Evolutionary conservation across 2,888 invertebrate genomes (phyloP), one percentile per base, ranked within the genome.

Genomic region (Caenorhabditis virilis): DNA sequence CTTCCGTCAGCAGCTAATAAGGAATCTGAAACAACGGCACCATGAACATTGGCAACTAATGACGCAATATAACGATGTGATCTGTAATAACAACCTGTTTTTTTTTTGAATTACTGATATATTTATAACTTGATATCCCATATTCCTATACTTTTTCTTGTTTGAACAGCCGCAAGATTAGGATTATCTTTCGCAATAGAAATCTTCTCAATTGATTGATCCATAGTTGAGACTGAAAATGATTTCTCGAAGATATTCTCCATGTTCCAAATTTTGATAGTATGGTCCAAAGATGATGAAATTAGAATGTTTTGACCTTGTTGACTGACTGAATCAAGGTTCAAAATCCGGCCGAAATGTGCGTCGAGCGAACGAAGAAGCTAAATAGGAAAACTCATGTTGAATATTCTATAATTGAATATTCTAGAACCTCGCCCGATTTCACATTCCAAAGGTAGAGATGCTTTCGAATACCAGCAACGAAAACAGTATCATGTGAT

Each of bases 231-330:
- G 70, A 97, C 94, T 38, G 92, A 91, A 83, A 94, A 93, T 0
- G 95, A 94, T 84, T 95, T 93, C 83, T 97, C 95, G 81, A 95
- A 93, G 72, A 97, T 95, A 84, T 97, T 97, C 84, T 95, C 94
- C 56, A 98, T 93, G 84, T 97, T 97, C 97, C 97, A 97, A 26
- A 79, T 78, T 87, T 97, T 97, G 7, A 97, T 95, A 0, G 94
- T 93, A 62, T 95, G 88, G 85, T 98, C 97, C 47, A 97, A 94
- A 0, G 95, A 95, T 0, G 95, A 94, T 0, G 97, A 95, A 46
- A 97, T 92, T 5, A 95, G 80, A 66, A 84, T 84, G 76, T 86
- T 85, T 50, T 84, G 82, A 16, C 90, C 89, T 0, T 91, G 91
- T 16, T 92, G 89, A 0, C 91, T 91, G 36, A 95, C 86, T 0